Conservation (phyloP, 1,140 invertebrate species). For the Drosophila funebris region DNA sequence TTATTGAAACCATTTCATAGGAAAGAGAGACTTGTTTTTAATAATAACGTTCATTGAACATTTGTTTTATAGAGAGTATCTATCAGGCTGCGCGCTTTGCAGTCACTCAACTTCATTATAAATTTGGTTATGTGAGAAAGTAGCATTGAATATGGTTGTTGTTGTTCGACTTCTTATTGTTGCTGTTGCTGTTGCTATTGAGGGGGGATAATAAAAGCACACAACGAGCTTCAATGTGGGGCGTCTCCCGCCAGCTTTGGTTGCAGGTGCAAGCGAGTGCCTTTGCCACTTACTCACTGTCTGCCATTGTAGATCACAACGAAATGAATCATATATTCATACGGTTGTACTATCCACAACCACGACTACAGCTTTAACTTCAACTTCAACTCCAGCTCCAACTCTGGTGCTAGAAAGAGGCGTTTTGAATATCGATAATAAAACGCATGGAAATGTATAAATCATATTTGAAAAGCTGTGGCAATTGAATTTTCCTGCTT, state of each 20-base stretch:
- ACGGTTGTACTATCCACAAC: constrained; percentile 26
- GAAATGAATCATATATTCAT: constrained; percentile 68
- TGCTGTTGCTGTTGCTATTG: no score
- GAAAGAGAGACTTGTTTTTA: no score
- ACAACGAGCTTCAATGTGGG: constrained; percentile 19
- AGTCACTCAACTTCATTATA: background rate
- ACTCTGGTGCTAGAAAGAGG: constrained; percentile 61
- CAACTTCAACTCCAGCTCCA: constrained; percentile 26
- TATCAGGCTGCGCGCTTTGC: background rate
- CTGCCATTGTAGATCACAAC: constrained; percentile 64
- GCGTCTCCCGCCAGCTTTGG: constrained; percentile 29
- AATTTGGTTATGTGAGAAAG: constrained; percentile 56
- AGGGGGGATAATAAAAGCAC: constrained; percentile 48
- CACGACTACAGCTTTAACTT: constrained; percentile 2
- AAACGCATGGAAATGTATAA: constrained; percentile 73
- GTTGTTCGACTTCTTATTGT: no score
- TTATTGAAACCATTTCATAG: background rate
- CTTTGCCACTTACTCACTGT: constrained; percentile 30
- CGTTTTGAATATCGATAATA: constrained; percentile 69
- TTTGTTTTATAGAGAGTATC: background rate
- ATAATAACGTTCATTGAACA: no score
- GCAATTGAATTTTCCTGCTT: constrained; percentile 52
- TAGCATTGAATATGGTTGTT: constrained; percentile 20
- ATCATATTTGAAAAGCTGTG: constrained; percentile 46
- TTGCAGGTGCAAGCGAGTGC: constrained; percentile 29